phyloP scores from a whole-genome alignment of 2,797 vertebrate species.

The Cryptoprocta ferox region DNA sequence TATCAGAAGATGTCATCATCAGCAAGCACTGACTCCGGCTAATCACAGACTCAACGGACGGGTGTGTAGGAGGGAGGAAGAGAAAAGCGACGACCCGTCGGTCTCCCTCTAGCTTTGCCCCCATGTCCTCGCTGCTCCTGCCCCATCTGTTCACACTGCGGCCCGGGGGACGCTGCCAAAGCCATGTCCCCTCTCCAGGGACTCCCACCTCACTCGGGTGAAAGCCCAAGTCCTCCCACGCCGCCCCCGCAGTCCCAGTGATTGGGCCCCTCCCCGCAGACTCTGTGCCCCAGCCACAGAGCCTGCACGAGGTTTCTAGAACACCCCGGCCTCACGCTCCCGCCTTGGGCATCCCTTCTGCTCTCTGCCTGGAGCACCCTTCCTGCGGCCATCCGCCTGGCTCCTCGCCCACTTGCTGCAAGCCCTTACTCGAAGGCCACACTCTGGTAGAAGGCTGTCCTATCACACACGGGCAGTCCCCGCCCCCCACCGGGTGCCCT shows the following conservation, averaged over 20 bases:
- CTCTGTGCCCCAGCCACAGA: not conserved
- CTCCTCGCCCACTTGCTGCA: not conserved
- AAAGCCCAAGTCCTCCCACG: not conserved
- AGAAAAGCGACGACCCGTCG: not conserved
- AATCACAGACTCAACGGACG: not conserved
- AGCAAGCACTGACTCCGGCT: not conserved
- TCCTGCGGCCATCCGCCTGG: not conserved
- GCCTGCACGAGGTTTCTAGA: not conserved
- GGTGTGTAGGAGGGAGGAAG: no score
- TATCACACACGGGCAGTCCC: no score
- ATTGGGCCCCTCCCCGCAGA: not conserved
- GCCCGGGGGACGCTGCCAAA: no score
- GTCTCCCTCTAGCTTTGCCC: not conserved
- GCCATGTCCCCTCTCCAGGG: accelerated
- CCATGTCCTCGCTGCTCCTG: not conserved
- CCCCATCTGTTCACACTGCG: not conserved
- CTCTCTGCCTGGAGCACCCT: no score
- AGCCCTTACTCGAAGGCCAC: not conserved
- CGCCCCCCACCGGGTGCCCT: no score
- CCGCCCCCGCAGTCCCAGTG: not conserved
- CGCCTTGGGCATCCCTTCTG: not conserved
- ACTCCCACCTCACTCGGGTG: not conserved
- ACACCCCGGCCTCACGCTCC: accelerated
- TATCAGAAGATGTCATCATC: not conserved
- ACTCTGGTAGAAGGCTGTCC: not conserved